Conservation (phyloP, 2,113 vertebrate species). For the Mola mola region DNA sequence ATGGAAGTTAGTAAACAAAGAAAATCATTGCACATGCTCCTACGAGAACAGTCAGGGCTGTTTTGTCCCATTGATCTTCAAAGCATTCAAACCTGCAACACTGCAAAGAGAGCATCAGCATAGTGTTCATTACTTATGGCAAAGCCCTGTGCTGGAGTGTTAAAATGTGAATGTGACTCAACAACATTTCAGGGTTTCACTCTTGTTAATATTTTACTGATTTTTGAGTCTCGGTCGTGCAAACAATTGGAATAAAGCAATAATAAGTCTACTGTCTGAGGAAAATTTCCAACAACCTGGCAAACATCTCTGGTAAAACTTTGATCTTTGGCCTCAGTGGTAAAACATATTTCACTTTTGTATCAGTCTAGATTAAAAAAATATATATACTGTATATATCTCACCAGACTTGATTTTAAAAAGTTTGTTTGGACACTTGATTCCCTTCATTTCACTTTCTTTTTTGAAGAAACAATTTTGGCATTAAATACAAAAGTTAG, state of each 20-base stretch:
- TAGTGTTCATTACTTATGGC: constrained; percentile 14
- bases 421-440: background rate
- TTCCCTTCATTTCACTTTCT: background rate
- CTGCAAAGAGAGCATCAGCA: background rate
- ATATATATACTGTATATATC: background rate
- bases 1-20: constrained; percentile 72
- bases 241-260: constrained; percentile 1
- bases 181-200: background rate
- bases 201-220: too few relatives aligned
- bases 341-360: background rate
- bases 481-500: background rate
- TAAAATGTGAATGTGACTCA: background rate
- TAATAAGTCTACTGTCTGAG: too few relatives aligned
- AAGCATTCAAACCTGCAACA: constrained; percentile 17
- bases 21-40: constrained; percentile 88
- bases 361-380: too few relatives aligned
- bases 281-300: too few relatives aligned
- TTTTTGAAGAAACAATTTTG: background rate
- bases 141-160: background rate
- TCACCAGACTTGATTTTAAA: background rate
- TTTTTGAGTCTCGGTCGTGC: constrained; percentile 2
- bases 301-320: constrained; percentile 16
- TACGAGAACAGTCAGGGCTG: constrained; percentile 26
- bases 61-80: constrained; percentile 20
- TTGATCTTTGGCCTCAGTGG: constrained; percentile 62